phyloP scores from a whole-genome alignment of 2,797 vertebrate species.

The Xerus rutilus region DNA sequence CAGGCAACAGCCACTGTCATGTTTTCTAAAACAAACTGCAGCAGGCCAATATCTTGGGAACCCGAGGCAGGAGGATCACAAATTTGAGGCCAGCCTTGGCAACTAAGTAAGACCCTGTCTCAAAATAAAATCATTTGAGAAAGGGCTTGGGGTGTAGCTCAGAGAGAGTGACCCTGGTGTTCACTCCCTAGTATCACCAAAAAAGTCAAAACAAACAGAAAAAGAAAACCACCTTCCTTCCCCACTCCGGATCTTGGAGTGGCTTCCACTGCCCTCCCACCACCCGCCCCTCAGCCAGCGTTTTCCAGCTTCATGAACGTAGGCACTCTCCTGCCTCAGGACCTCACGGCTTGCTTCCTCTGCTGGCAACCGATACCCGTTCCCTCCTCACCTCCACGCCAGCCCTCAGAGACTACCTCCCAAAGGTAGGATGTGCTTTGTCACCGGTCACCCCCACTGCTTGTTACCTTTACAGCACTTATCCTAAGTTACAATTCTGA shows the following conservation, averaged over 20 bases:
- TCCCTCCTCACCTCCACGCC: not conserved
- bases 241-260: not conserved
- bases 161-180: too few species aligned
- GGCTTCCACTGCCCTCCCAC: not conserved
- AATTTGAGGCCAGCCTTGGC: too few species aligned
- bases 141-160: too few species aligned
- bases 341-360: not conserved
- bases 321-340: not conserved
- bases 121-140: too few species aligned
- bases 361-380: not conserved
- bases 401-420: not conserved
- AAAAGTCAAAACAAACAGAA: too few species aligned
- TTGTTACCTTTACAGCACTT: accelerated
- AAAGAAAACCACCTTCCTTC: not conserved
- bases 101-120: too few species aligned
- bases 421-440: not conserved
- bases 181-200: too few species aligned
- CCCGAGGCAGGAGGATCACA: too few species aligned
- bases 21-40: not conserved
- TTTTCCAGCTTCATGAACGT: not conserved
- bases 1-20: not conserved
- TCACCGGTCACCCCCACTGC: not conserved
- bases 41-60: too few species aligned
- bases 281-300: not conserved
- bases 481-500: accelerated